Base-by-base conservation (phyloP, 2,888 invertebrate species). In the Ceraclea dissimilis region DNA sequence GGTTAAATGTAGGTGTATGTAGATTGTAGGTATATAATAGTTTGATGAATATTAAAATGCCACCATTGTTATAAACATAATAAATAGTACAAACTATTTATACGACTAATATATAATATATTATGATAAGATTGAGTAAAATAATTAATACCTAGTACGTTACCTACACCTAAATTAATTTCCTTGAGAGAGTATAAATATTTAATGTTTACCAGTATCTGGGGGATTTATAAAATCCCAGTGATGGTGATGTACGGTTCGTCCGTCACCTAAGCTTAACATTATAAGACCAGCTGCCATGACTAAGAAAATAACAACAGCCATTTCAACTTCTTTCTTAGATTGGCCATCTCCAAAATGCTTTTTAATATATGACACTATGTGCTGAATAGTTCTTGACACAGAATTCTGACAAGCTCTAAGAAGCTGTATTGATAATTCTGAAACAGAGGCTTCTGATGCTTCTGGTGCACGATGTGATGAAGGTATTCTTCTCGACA, bases 181-280 rank as follows among this genome's bases (percentile, higher is more conserved):
- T n/a, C n/a, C n/a, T n/a, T n/a, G n/a, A n/a, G n/a, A n/a, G n/a
- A n/a, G n/a, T n/a, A n/a, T n/a, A 26, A 26, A 10, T 26, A 26
- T 26, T n/a, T 26, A 26, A 10, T 44, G 75, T 55, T 72, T 72
- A 51, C 79, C 77, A 39, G 76, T 80, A 60, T 83, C 83, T 8
- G 90, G 90, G 11, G 90, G 90, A 74, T 90, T 90, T 65, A 90
- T 88, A 70, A 86, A 91, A 69, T 91, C 91, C 91, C 91, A 91
- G 65, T 90, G 90, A 69, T 90, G 88, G 65, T 87, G 84, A 68
- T 91, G 89, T 63, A 88, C 81, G 51, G 85, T 84, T 55, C 85
- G 81, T 60, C 84, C 82, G 62, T 83, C 84, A 59, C 86, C 85
- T 58, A 87, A 79, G 51, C 88, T 84, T 62, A 90, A 79, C 71